These are phyloP conservation scores for Zeuzera pyrina DNA, from an alignment of 2,888 invertebrate genomes.

Conservation along the genomic window DNA sequence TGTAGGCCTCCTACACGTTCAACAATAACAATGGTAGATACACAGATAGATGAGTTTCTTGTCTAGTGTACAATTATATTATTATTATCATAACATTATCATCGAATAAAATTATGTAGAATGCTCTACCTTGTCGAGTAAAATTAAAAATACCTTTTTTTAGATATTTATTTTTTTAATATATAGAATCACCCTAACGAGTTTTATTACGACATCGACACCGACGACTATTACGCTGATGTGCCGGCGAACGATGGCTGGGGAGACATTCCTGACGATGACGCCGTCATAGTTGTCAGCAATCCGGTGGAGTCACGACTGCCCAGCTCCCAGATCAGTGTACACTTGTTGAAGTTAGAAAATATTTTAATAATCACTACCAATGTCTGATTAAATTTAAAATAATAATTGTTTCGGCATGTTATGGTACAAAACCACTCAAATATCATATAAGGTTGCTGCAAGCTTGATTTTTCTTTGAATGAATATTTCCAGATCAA, in stretches of 20 bases:
- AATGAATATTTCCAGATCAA: too few relatives aligned
- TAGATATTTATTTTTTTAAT: neutral
- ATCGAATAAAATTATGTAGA: too few relatives aligned
- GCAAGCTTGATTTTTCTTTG: too few relatives aligned
- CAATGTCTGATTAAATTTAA: neutral
- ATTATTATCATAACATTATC: too few relatives aligned
- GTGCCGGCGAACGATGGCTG: neutral
- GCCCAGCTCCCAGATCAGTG: slow-evolving; percentile 35
- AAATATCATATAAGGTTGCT: too few relatives aligned
- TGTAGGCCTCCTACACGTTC: neutral
- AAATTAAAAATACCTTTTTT: neutral
- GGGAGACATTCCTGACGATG: slow-evolving; percentile 4
- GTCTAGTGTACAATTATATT: too few relatives aligned
- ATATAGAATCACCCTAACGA: slow-evolving; percentile 19
- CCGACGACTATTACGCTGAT: slow-evolving; percentile 9
- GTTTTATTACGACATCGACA: slow-evolving; percentile 30
- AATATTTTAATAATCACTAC: too few relatives aligned
- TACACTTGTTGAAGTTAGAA: slow-evolving; percentile 31
- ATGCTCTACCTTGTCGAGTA: too few relatives aligned
- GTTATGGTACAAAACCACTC: too few relatives aligned
- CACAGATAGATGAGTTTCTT: neutral
- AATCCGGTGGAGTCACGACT: slow-evolving; percentile 49
- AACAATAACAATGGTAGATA: neutral
- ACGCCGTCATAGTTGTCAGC: slow-evolving; percentile 27
- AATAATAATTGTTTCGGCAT: neutral